These are phyloP conservation scores for Clarias laeviceps DNA, from an alignment of 2,797 vertebrate genomes.

Conservation along the genomic window DNA sequence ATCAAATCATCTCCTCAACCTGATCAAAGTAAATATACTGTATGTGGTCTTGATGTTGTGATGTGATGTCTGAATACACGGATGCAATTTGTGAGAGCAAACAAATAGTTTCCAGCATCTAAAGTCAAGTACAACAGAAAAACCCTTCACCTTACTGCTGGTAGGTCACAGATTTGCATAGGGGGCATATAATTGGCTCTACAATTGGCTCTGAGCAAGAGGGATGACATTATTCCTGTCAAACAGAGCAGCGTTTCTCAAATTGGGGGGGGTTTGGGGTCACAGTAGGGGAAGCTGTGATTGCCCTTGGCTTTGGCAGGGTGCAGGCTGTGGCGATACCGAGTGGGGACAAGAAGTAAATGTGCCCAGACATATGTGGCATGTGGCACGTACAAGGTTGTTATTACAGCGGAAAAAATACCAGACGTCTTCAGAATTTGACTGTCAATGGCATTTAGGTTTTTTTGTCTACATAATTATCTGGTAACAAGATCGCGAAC, in stretches of 20 bases:
- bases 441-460: no score
- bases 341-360: not conserved
- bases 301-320: not conserved
- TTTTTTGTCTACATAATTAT: not conserved
- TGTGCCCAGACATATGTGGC: not conserved
- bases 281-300: no score
- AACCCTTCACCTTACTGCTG: not conserved
- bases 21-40: not conserved
- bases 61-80: not conserved
- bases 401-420: not conserved
- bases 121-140: not conserved
- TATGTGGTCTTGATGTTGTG: no score
- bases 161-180: not conserved
- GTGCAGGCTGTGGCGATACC: no score
- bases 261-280: not conserved
- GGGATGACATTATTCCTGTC: not conserved
- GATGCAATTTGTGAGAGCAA: not conserved
- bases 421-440: not conserved
- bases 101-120: not conserved
- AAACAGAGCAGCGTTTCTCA: not conserved
- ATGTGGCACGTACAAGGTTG: not conserved
- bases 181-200: not conserved
- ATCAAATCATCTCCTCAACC: not conserved
- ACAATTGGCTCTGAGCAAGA: not conserved
- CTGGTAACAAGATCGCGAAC: not conserved